These are phyloP conservation scores for Eucera pruinosa DNA, from an alignment of 2,888 invertebrate genomes.

Conservation along the genomic window DNA sequence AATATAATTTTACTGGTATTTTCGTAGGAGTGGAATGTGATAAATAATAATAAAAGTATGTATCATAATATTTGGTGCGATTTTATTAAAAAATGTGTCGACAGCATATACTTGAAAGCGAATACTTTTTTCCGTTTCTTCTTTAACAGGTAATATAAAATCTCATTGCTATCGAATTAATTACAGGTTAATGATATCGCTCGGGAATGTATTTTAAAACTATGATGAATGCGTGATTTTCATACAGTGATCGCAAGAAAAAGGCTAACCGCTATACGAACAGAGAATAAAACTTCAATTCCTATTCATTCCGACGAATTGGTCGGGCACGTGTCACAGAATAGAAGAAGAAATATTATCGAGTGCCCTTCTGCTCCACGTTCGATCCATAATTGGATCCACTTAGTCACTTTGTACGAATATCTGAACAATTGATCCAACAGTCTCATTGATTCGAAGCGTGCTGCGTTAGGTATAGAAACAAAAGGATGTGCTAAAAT, in stretches of 20 bases:
- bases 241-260: constrained; percentile 20
- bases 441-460: constrained; percentile 59
- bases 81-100: constrained; percentile 51
- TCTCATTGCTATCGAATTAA: constrained; percentile 36
- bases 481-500: constrained; percentile 42
- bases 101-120: constrained; percentile 35
- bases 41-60: constrained; percentile 1
- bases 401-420: constrained; percentile 65
- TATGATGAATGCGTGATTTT: constrained; percentile 8
- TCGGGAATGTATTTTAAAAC: neutral
- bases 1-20: neutral
- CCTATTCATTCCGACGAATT: constrained; percentile 35
- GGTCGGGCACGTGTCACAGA: constrained; percentile 14
- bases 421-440: constrained; percentile 57
- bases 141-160: constrained; percentile 46
- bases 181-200: constrained; percentile 1
- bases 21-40: neutral
- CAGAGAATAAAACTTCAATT: constrained; percentile 49
- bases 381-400: constrained; percentile 34
- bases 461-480: constrained; percentile 41
- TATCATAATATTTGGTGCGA: constrained; percentile 33
- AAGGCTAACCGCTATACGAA: constrained; percentile 19
- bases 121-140: constrained; percentile 3
- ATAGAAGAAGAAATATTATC: constrained; percentile 3
- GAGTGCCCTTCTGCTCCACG: neutral